A percentile compares a stretch with the other conserved stretches of the same genome.
phyloP scores from a whole-genome alignment of 2,797 vertebrate genomes.

The Bryconaethiops microstoma region DNA sequence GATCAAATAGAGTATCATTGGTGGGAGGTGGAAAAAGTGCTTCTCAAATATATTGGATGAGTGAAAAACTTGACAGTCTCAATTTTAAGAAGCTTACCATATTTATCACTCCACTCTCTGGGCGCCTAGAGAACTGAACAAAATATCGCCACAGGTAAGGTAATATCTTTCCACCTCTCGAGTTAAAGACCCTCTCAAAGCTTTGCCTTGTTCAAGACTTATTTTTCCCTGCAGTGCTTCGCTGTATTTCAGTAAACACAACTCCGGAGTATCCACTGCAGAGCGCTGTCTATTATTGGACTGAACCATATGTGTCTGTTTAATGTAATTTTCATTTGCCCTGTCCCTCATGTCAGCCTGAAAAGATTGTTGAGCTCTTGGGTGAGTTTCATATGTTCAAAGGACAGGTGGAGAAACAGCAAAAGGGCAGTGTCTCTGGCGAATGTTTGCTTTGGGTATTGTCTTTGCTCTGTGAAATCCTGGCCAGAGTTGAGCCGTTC shows the following conservation, averaged over 20 bases:
- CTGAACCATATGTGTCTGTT: constrained; percentile 41
- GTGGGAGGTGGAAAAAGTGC: constrained; percentile 7
- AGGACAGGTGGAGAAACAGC: constrained; percentile 26
- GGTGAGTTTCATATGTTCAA: constrained; percentile 38
- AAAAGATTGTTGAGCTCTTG: constrained; percentile 47
- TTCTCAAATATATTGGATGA: constrained; percentile 17
- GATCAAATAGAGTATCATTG: not conserved
- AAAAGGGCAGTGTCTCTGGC: constrained; percentile 45
- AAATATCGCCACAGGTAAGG: constrained; percentile 17
- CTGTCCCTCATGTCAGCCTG: constrained; percentile 24
- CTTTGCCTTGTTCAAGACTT: constrained; percentile 12
- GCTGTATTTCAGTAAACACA: constrained; percentile 8
- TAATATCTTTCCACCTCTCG: constrained; percentile 3
- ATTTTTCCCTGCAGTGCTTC: not conserved
- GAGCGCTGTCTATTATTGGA: constrained; percentile 10
- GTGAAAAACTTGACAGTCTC: constrained; percentile 20
- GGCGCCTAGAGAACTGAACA: constrained; percentile 5
- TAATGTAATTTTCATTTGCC: constrained; percentile 39
- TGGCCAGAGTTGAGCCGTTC: constrained; percentile 20
- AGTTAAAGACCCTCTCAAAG: constrained; percentile 21
- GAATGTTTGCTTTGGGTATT: constrained; percentile 39
- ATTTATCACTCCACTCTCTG: constrained; percentile 35
- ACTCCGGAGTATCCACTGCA: constrained; percentile 18
- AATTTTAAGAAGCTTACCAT: constrained; percentile 44
- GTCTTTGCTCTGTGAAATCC: constrained; percentile 28